Evolutionary conservation across 2,888 invertebrate species (phyloP), one percentile per base, ranked within the genome.

Genomic region (Dynastes tityus): DNA sequence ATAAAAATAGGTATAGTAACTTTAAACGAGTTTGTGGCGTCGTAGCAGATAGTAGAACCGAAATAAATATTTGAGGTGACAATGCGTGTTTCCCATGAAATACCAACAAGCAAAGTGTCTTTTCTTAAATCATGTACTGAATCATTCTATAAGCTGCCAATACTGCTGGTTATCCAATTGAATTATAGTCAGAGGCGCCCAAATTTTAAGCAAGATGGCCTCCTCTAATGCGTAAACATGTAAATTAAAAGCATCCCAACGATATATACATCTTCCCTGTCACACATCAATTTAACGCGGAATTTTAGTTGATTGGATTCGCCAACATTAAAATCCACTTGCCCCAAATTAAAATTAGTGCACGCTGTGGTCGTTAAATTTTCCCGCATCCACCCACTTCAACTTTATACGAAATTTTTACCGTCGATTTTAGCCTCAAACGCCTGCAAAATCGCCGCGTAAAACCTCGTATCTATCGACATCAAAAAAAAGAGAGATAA

Each of bases 291-390:
- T 27, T 27, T 11, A 61, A 5, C 61, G 11, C 0, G n/a, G 13
- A 61, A 22, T 9, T 27, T 27, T 6, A 27, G 27, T 58, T 58
- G 40, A 53, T 58, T 58, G 22, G 55, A 58, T 58, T 71, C 6
- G 16, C 32, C n/a, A 40, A 58, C 71, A 58, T 71, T 71, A 71
- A 71, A 71, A 71, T 58, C 55, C 71, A 71, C 71, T 71, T 55
- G 55, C 5, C 55, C 37, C 6, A 71, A 58, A 71, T 71, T 71
- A 71, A 55, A 68, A 58, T 37, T 58, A 67, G 64, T n/a, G 27
- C 29, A 58, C 68, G 16, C 16, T n/a, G 16, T 11, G 37, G 32
- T 58, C 71, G 40, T 71, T 71, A 71, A 71, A 58, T 16, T 6
- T 68, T 16, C 22, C 8, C 8, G 13, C 9, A 11, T 71, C 13